Percentiles rank a stretch among this genome's conserved stretches.
Conservation (phyloP, 53 echinoderm and acorn worm genomes). For the Henricia sp. region DNA sequence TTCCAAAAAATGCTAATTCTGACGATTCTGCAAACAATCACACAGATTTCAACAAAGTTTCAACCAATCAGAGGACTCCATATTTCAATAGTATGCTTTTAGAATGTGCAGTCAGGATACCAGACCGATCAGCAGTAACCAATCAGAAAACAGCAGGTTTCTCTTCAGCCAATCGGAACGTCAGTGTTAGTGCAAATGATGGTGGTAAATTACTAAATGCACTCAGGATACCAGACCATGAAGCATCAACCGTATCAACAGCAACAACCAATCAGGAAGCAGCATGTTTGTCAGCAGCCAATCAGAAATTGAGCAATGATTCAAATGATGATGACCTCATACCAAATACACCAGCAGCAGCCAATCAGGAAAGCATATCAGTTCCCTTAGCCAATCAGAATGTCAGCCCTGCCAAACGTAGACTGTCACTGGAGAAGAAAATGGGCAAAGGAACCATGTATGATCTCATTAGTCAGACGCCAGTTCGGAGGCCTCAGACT, state of each 20-base stretch:
- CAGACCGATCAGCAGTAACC: too few relatives aligned
- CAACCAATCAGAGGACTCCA: background rate
- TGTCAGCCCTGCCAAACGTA: conserved; percentile 57
- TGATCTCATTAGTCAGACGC: conserved; percentile 74
- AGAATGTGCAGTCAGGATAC: too few relatives aligned
- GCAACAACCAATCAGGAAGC: too few relatives aligned
- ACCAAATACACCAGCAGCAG: background rate
- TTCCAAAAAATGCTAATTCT: conserved; percentile 51
- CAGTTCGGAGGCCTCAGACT: conserved; percentile 70
- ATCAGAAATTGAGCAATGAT: too few relatives aligned
- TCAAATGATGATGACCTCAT: too few relatives aligned
- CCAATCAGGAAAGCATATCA: conserved; percentile 52
- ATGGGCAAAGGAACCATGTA: conserved; percentile 67
- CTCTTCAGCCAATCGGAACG: too few relatives aligned
- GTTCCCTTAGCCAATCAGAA: conserved; percentile 36
- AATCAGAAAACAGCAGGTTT: too few relatives aligned
- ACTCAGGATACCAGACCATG: conserved; percentile 7
- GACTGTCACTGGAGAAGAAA: conserved; percentile 63
- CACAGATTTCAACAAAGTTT: background rate
- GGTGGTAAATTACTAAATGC: too few relatives aligned
- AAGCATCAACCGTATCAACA: too few relatives aligned
- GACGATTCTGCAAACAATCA: conserved; percentile 38
- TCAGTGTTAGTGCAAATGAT: too few relatives aligned
- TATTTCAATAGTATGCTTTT: too few relatives aligned
- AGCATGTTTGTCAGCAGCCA: too few relatives aligned